Evolutionary conservation across 1,140 invertebrate genomes (phyloP), one percentile per base, ranked within the genome.

Genomic region (Psix sp.): DNA sequence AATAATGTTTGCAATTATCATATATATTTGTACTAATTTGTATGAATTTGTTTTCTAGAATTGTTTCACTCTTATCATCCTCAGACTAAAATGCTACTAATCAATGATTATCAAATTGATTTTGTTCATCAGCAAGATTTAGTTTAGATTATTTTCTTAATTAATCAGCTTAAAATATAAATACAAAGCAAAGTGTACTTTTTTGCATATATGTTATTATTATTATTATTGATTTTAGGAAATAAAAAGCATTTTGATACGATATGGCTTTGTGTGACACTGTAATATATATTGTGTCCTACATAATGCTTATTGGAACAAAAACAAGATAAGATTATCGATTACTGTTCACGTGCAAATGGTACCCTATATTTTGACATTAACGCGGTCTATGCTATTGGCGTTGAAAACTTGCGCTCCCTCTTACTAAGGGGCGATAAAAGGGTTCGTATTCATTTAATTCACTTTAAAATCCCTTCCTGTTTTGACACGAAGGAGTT

Each of bases 401-500:
- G 49, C 35, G 63, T 59, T 54, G 31, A 65, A 49, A 70, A 77
- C 45, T 68, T 67, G 75, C 74, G 72, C 66, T 54, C 66, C 77
- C 74, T n/a, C 33, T 63, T 29, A 21, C 48, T 40, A 33, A 42
- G 57, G 49, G 66, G 35, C 42, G 60, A 57, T 54, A 62, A 65
- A 74, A 65, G 70, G 78, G 74, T 74, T 80, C 71, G 65, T 71
- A 80, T 81, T 80, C 81, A 86, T 85, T 87, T 84, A 84, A 84
- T 84, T 82, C 77, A 80, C 75, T 86, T 86, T 85, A 87, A 87
- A 86, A 74, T 84, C 80, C 74, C 65, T 70, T 45, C 48, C 16
- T 65, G 52, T 70, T 68, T 70, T 63, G 74, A 63, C 46, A 67
- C 45, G 15, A 39, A 39, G 9, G 11, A 59, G 6, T 74, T 67